Conservation (phyloP, 2,888 invertebrate genomes). For the Timema podura region DNA sequence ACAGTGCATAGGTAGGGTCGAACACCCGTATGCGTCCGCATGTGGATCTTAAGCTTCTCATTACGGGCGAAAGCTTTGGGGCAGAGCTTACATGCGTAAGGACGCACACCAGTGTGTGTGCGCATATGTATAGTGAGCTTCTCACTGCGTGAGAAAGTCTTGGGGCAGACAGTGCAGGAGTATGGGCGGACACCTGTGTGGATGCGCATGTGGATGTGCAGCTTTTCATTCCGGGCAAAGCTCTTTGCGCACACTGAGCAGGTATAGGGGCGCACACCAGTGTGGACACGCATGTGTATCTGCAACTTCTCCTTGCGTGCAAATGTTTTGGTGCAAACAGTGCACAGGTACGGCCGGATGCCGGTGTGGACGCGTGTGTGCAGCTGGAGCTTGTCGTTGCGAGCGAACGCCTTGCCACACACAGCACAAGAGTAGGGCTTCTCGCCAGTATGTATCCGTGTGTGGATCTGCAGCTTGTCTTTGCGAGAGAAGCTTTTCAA, state of each 20-base stretch:
- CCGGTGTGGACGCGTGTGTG: slow-evolving; percentile 11
- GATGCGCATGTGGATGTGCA: slow-evolving; percentile 3
- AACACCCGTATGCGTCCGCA: not conserved
- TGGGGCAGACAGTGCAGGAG: slow-evolving; percentile 4
- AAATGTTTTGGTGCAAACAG: slow-evolving; percentile 8
- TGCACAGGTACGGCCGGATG: slow-evolving; percentile 9
- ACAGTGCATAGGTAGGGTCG: not conserved
- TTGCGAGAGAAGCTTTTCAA: slow-evolving; percentile 10
- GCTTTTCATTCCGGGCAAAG: slow-evolving; percentile 1
- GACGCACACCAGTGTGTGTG: slow-evolving; percentile 7
- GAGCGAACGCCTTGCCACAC: not conserved
- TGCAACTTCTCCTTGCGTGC: slow-evolving; percentile 9
- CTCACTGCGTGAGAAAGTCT: slow-evolving; percentile 3
- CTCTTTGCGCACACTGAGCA: not conserved
- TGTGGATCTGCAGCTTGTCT: slow-evolving; percentile 9
- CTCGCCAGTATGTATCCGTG: not conserved
- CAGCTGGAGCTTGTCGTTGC: slow-evolving; percentile 10
- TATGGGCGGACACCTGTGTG: not conserved
- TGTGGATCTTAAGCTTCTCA: not conserved
- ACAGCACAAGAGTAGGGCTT: not conserved
- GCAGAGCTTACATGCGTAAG: slow-evolving; percentile 1
- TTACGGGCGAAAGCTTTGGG: slow-evolving; percentile 3
- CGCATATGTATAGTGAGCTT: slow-evolving; percentile 4
- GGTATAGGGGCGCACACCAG: slow-evolving; percentile 4
- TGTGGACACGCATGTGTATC: slow-evolving; percentile 9